Base-by-base conservation (phyloP, 2,888 invertebrate species). In the Napeogenes sylphis region DNA sequence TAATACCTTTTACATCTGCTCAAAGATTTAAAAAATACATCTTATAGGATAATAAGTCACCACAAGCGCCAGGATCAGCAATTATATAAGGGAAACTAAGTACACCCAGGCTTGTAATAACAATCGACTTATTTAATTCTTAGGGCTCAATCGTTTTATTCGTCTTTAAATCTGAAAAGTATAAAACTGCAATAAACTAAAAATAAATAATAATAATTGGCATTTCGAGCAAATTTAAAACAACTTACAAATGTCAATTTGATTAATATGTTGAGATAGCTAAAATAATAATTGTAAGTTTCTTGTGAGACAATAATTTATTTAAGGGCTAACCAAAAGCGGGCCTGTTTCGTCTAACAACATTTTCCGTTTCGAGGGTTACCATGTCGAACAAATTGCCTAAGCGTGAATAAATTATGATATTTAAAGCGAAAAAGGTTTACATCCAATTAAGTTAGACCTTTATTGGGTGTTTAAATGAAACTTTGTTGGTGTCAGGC, bases 291-390 rank as follows among this genome's bases (percentile, higher is more conserved):
- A 56, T 55, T 47, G 47, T 60, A 42, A 60, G 38, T 51, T 38
- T 45, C 55, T 38, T 60, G 47, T 47, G 33, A 51, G 56, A 46
- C 59, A 42, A 55, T 60, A 60, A 60, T 60, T 60, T 60, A 60
- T 60, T 60, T 56, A 56, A 56, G 47, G 55, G 35, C 47, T 51
- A 60, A 60, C 60, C 56, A 55, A 60, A 60, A 56, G 56, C 60
- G 55, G 47, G 60, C 35, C 60, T 46, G 60, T 55, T 56, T 47
- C 38, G 46, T 55, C 35, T 60, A 56, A 47, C 45, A 60, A 60
- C 55, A 60, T 55, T 60, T 60, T 55, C 47, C 47, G 47, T 38
- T 8, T 55, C 55, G 35, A 38, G 55, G 38, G 45, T 33, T 55
- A 32, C 42, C 51, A 51, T 30, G 51, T 30, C 3, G 30, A 53